Percentiles rank a stretch among this genome's conserved stretches.
Conservation (phyloP, 2,888 invertebrate species). For the Aphodius sticticus region DNA sequence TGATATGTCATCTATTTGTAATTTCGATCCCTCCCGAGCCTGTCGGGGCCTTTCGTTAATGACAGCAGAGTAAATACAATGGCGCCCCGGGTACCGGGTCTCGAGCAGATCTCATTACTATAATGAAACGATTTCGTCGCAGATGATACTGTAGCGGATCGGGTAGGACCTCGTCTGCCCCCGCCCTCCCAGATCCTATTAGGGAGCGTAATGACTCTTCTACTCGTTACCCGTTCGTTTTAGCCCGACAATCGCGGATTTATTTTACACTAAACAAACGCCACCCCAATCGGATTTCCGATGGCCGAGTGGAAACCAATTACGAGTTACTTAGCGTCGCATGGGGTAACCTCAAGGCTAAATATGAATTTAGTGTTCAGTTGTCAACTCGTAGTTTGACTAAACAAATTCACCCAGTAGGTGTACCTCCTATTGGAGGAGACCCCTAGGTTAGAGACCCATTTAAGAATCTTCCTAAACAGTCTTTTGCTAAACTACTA, state of each 20-base stretch:
- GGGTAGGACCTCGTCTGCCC: neutral
- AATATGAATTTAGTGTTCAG: neutral
- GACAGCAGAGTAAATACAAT: conserved; percentile 53
- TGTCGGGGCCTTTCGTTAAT: conserved; percentile 43
- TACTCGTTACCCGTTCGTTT: conserved; percentile 16
- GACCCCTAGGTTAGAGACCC: too few relatives aligned
- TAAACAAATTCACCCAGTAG: too few relatives aligned
- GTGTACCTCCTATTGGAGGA: too few relatives aligned
- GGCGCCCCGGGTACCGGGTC: conserved; percentile 37
- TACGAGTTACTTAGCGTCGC: neutral
- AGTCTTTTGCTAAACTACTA: too few relatives aligned
- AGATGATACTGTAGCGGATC: conserved; percentile 43
- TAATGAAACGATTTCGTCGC: conserved; percentile 55
- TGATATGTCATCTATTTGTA: conserved; percentile 53
- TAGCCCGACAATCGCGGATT: neutral
- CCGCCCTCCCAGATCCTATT: conserved; percentile 12
- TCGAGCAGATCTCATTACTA: conserved; percentile 49
- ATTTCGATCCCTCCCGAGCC: conserved; percentile 48
- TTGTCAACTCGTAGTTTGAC: neutral
- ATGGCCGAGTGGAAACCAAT: neutral
- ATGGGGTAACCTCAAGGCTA: neutral
- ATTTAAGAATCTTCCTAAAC: too few relatives aligned
- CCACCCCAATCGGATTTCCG: neutral
- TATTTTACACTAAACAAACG: conserved; percentile 4
- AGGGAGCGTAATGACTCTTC: conserved; percentile 20